Base-by-base conservation (phyloP, 2,888 invertebrate species). In the Pinctada fucata region DNA sequence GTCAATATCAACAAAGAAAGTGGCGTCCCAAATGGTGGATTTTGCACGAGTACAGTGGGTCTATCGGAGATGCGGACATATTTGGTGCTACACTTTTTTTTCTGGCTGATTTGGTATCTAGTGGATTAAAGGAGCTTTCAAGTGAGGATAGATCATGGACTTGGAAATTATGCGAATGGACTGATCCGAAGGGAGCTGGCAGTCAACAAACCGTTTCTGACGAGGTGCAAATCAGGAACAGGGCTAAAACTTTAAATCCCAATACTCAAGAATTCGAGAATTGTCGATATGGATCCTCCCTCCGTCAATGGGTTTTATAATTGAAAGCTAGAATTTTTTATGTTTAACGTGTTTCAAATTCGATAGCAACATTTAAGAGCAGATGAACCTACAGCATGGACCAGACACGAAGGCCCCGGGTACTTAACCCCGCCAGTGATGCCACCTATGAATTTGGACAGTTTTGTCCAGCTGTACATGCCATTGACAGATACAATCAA, bases 41-140 rank as follows among this genome's bases (percentile, higher is more conserved):
- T 66, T 50, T 80, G 80, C 69, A 77, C 80, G n/a, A 77, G 80
- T 65, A 77, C 74, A 16, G 76, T 77, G 2, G 76, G 76, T 2
- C 75, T 64, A 52, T 49, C 68, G 65, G 49, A 78, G 67, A n/a
- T 80, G 80, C 73, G 75, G 73, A n/a, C 78, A 78, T 71, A 69
- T 31, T 78, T 2, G 75, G 80, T 49, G 80, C 78, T 5, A 52
- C 72, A 8, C 66, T 80, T n/a, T 80, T 80, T 31, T 3, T 5
- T 2, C 63, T 76, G 6, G 48, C 78, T 49, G 80, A 80, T 4
- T 72, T 67, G 51, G 48, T 78, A 10, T 72, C 80, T 13, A 72
- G 64, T 75, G 78, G 80, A 2, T 67, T 52, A 47, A 58, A 71
- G 31, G 73, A 78, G 50, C 31, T 31, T 31, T 31, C 31, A 31